Evolutionary conservation across 2,888 invertebrate genomes (phyloP).

Genomic region (Piscicola geometra): DNA sequence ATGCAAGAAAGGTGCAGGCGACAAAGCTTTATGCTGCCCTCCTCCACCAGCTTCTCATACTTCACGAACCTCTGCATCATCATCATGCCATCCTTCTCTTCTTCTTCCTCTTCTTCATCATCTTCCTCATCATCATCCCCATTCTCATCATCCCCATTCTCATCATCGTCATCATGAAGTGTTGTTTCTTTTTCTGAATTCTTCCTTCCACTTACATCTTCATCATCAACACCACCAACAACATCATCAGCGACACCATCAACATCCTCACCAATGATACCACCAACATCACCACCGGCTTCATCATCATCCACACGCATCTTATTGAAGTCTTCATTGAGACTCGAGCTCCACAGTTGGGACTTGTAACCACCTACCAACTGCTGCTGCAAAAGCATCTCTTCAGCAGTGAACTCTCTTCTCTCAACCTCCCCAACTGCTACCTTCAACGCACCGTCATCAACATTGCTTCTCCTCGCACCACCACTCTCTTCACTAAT

Average conservation of each 20-base stretch:
- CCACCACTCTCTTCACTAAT: background rate
- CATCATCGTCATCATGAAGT: background rate
- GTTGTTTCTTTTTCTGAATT: too few species aligned
- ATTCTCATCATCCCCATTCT: background rate
- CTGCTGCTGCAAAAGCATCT: background rate
- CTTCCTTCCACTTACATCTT: background rate
- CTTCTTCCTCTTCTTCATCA: background rate
- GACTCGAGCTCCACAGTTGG: background rate
- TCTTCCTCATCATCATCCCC: background rate
- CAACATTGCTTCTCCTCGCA: background rate
- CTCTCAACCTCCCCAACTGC: background rate
- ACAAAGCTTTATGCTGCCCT: background rate
- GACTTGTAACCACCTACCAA: slow-evolving; percentile 1
- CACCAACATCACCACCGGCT: background rate
- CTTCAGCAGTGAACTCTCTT: too few species aligned
- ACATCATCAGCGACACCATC: background rate
- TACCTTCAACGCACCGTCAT: background rate
- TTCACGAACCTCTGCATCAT: background rate
- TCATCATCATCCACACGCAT: background rate
- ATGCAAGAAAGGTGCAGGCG: background rate
- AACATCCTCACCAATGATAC: background rate
- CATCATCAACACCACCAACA: background rate
- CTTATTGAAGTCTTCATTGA: background rate
- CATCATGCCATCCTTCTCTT: background rate
- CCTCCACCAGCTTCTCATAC: background rate